These are phyloP conservation scores for Cephus pygmeus DNA, from an alignment of 2,888 invertebrate genomes.

Conservation along the genomic window DNA sequence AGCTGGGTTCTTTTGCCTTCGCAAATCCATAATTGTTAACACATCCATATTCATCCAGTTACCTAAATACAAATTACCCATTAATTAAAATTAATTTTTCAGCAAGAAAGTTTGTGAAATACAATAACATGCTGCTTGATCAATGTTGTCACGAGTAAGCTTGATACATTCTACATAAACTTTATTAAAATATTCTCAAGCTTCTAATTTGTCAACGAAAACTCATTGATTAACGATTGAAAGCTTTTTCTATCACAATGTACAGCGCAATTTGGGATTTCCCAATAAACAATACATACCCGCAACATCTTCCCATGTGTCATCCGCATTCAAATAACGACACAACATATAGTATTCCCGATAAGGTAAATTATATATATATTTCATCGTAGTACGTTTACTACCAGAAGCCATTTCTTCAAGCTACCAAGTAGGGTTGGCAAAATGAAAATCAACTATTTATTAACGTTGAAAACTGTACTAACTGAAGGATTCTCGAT, in stretches of 20 bases:
- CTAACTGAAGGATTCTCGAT: background rate
- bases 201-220: background rate
- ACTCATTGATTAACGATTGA: too few relatives aligned
- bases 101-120: background rate
- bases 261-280: background rate
- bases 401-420: background rate
- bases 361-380: constrained; percentile 81
- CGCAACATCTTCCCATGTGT: constrained; percentile 84
- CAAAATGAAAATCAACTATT: background rate
- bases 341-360: constrained; percentile 77
- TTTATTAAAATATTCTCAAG: background rate
- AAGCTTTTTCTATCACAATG: background rate
- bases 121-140: background rate
- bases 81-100: background rate
- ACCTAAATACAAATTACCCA: constrained; percentile 34
- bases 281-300: constrained; percentile 61
- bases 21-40: constrained; percentile 67
- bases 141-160: background rate
- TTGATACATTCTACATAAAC: background rate
- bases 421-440: background rate
- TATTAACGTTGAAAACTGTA: background rate
- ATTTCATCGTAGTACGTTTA: constrained; percentile 43
- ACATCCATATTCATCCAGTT: constrained; percentile 74
- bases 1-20: constrained; percentile 35
- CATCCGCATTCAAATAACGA: constrained; percentile 80